These are phyloP conservation scores for Hirundichthys speculiger DNA, from an alignment of 2,113 vertebrate species.

Conservation along the genomic window DNA sequence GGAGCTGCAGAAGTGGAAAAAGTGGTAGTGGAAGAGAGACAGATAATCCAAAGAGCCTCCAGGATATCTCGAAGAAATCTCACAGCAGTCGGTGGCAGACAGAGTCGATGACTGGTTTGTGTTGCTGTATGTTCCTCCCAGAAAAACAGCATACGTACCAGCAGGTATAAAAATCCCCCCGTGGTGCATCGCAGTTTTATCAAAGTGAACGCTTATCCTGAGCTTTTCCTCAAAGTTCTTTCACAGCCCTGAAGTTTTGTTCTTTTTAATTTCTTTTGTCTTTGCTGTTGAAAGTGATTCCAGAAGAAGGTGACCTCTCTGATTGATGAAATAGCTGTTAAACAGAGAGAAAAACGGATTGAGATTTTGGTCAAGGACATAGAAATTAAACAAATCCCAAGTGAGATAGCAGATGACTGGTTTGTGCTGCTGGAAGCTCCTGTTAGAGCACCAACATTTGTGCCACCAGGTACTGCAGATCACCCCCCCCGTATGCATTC, in stretches of 20 bases:
- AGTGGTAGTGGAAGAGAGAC: constrained; percentile 32
- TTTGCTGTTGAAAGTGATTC: constrained; percentile 26
- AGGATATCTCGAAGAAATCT: constrained; percentile 13
- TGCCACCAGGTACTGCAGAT: constrained; percentile 56
- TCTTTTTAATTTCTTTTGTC: constrained; percentile 17
- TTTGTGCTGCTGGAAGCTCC: constrained; percentile 53
- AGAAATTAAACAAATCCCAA: constrained; percentile 16
- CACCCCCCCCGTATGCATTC: neutral
- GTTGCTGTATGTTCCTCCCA: constrained; percentile 51
- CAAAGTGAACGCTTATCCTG: neutral
- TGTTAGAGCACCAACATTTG: constrained; percentile 41
- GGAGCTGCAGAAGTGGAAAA: constrained; percentile 22
- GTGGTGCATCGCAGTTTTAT: neutral
- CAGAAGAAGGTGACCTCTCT: constrained; percentile 14
- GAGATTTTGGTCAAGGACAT: constrained; percentile 14
- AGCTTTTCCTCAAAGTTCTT: constrained; percentile 12
- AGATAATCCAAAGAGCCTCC: constrained; percentile 5
- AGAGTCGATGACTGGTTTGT: constrained; percentile 57
- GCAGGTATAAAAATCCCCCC: constrained; percentile 60
- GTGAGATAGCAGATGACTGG: constrained; percentile 68
- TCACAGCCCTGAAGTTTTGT: constrained; percentile 17
- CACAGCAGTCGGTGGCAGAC: constrained; percentile 6
- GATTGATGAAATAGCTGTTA: constrained; percentile 12
- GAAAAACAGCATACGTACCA: constrained; percentile 21
- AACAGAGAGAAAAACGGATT: constrained; percentile 9